A percentile compares a stretch with the other conserved stretches of the same genome.
phyloP scores from a whole-genome alignment of 1,140 invertebrate genomes.

The Parapsyche elsis region DNA sequence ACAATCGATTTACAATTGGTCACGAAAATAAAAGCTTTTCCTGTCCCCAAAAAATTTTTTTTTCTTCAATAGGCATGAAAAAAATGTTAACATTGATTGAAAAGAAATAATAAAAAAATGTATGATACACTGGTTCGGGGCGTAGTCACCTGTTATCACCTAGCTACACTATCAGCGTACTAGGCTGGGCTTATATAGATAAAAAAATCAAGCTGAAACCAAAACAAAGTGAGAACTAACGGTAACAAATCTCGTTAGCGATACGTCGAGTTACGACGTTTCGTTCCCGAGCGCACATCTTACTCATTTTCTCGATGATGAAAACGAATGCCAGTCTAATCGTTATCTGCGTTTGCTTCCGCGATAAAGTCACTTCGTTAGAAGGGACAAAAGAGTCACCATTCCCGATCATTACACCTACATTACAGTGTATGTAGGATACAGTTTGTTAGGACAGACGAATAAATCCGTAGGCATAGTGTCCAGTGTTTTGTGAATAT shows the following conservation, averaged over 20 bases:
- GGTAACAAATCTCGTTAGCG: neutral
- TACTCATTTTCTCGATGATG: conserved; percentile 36
- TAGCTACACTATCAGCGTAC: neutral
- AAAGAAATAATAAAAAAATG: neutral
- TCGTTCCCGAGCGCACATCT: neutral
- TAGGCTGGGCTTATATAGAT: neutral
- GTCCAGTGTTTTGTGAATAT: neutral
- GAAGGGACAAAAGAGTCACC: conserved; percentile 22
- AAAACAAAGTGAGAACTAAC: neutral
- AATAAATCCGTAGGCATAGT: neutral
- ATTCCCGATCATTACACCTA: neutral
- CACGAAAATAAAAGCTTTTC: neutral
- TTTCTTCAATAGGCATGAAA: too few species aligned
- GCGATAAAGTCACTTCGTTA: conserved; percentile 16
- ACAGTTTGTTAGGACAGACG: neutral
- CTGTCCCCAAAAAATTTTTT: too few species aligned
- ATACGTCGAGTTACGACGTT: neutral
- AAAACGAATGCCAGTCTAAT: conserved; percentile 42
- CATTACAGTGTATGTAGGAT: neutral
- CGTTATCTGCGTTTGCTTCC: conserved; percentile 28
- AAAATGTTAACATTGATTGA: neutral
- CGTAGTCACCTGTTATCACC: conserved; percentile 22
- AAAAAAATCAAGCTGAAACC: conserved; percentile 11
- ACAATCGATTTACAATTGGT: neutral
- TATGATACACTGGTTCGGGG: neutral